Percentiles rank a stretch among this genome's conserved stretches.
Evolutionary conservation across 2,888 invertebrate species (phyloP).

Genomic region (Eilema depressum): DNA sequence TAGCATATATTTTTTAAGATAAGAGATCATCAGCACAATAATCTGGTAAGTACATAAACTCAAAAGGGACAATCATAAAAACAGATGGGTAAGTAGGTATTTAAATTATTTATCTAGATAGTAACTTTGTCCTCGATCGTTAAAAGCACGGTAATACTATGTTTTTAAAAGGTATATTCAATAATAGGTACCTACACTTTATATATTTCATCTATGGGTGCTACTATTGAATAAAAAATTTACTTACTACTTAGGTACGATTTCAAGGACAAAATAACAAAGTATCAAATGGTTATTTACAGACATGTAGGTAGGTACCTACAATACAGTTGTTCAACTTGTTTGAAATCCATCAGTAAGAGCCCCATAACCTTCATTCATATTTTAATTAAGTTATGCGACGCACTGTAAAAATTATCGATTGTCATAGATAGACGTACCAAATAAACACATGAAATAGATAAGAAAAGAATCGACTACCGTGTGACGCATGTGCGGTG

Average conservation of each 20-base stretch:
- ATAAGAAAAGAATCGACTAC: constrained; percentile 59
- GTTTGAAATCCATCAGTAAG: not conserved
- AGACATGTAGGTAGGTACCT: not conserved
- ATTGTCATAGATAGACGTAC: constrained; percentile 40
- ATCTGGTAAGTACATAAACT: no score
- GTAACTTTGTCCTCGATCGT: not conserved
- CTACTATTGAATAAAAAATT: no score
- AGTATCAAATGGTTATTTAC: constrained; percentile 9
- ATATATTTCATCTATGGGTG: no score
- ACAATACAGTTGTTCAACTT: constrained; percentile 5
- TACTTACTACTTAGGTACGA: not conserved
- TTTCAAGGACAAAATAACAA: not conserved
- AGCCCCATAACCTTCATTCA: constrained; percentile 11
- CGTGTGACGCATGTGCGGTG: constrained; percentile 70
- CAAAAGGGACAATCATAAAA: not conserved
- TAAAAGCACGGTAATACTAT: no score
- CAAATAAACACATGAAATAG: constrained; percentile 49
- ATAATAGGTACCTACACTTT: no score
- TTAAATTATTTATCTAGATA: not conserved
- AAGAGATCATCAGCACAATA: not conserved
- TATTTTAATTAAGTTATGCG: constrained; percentile 41
- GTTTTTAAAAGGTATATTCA: no score
- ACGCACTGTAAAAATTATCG: constrained; percentile 45
- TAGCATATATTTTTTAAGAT: no score
- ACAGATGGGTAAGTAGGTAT: not conserved